Percentiles rank a stretch among this genome's conserved stretches.
These are phyloP conservation scores for Nautilus pompilius DNA, from an alignment of 1,140 invertebrate genomes.

Conservation along the genomic window DNA sequence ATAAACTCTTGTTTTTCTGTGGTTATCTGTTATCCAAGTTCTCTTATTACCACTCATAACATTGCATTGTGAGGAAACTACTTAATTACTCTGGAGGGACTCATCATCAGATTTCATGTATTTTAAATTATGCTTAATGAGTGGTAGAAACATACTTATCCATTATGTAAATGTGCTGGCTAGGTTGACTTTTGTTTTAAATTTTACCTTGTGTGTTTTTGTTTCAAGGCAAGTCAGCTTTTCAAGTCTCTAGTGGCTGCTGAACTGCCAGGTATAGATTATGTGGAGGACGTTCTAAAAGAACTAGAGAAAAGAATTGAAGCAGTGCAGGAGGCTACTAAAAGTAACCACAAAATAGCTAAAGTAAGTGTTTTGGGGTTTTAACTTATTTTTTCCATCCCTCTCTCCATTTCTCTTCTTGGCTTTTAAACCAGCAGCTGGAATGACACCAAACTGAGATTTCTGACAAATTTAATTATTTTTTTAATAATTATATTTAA, in stretches of 20 bases:
- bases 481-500: background rate
- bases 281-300: conserved; percentile 71
- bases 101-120: no score
- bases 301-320: conserved; percentile 75
- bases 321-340: conserved; percentile 66
- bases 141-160: no score
- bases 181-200: no score
- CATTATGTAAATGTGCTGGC: no score
- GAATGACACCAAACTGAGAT: no score
- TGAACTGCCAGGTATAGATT: conserved; percentile 71
- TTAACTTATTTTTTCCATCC: background rate
- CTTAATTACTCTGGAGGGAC: no score
- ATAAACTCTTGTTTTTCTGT: no score
- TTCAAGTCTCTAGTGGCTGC: conserved; percentile 72
- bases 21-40: no score
- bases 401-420: background rate
- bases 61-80: no score
- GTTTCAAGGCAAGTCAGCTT: conserved; percentile 71
- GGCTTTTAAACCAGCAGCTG: background rate
- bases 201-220: conserved; percentile 1
- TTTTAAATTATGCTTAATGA: no score
- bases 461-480: background rate
- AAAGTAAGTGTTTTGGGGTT: conserved; percentile 47
- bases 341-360: conserved; percentile 73
- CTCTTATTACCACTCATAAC: no score